Conservation (phyloP, 35 echinoderm and acorn worm genomes). For the Chiridota heheva region DNA sequence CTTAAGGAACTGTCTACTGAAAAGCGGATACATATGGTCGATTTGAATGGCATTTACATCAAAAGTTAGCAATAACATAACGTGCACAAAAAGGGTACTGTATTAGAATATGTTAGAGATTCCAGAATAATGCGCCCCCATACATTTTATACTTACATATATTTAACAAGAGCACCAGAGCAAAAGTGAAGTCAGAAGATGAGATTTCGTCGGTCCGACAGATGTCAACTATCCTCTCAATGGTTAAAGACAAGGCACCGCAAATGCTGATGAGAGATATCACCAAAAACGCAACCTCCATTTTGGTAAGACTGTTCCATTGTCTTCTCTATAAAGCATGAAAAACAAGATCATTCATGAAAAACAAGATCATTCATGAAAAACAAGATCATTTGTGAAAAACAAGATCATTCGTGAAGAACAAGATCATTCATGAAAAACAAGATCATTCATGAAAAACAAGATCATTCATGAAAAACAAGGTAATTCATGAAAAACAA, state of each 20-base stretch:
- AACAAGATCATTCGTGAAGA: too few species aligned
- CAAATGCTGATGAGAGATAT: conserved; percentile 51
- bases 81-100: background rate
- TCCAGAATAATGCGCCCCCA: too few species aligned
- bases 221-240: conserved; percentile 44
- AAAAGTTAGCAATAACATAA: background rate
- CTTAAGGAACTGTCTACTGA: too few species aligned
- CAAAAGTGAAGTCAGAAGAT: conserved; percentile 58
- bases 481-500: too few species aligned
- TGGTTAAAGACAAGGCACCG: conserved; percentile 56
- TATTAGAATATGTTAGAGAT: background rate
- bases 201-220: background rate
- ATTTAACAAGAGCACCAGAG: conserved; percentile 66
- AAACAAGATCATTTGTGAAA: too few species aligned
- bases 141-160: conserved; percentile 42
- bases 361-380: too few species aligned
- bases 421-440: too few species aligned
- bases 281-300: conserved; percentile 50
- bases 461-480: too few species aligned
- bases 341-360: too few species aligned
- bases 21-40: too few species aligned
- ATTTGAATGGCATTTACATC: too few species aligned
- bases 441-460: too few species aligned
- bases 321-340: background rate
- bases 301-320: conserved; percentile 39